phyloP scores from a whole-genome alignment of 1,140 invertebrate genomes.

The Diachasma alloeum region DNA sequence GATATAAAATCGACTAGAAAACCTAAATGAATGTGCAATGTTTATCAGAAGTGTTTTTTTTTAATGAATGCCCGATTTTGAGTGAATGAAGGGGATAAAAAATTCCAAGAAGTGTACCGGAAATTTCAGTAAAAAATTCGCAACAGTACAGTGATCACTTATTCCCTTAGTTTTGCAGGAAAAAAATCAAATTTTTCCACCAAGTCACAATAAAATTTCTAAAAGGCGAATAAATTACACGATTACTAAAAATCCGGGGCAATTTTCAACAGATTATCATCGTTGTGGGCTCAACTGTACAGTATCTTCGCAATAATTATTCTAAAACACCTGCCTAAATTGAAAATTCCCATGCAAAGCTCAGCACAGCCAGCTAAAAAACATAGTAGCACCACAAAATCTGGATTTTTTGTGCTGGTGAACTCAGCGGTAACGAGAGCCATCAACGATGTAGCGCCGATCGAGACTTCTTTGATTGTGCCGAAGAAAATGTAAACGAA shows the following conservation, averaged over 20 bases:
- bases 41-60: not conserved
- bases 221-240: no score
- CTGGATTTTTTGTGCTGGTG: conserved; percentile 73
- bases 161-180: no score
- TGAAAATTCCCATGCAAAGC: conserved; percentile 79
- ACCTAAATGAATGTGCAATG: conserved; percentile 67
- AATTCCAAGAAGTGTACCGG: no score
- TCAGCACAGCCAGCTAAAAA: conserved; percentile 82
- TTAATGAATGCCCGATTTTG: not conserved
- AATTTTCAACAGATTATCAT: no score
- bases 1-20: conserved; percentile 95
- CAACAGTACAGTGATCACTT: no score
- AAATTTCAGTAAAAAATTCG: no score
- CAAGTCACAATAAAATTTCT: no score
- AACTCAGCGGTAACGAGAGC: conserved; percentile 80
- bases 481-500: conserved; percentile 90
- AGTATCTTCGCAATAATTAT: not conserved
- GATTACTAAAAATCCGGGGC: no score
- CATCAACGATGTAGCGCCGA: conserved; percentile 89
- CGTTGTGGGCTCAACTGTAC: no score
- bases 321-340: conserved; percentile 70
- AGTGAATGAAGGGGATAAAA: no score
- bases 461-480: conserved; percentile 89
- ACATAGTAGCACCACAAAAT: conserved; percentile 81
- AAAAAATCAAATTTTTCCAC: no score